A percentile compares a stretch with the other conserved stretches of the same genome.
Evolutionary conservation across 1,140 invertebrate species (phyloP).

Genomic region (Mactra quadrangularis): DNA sequence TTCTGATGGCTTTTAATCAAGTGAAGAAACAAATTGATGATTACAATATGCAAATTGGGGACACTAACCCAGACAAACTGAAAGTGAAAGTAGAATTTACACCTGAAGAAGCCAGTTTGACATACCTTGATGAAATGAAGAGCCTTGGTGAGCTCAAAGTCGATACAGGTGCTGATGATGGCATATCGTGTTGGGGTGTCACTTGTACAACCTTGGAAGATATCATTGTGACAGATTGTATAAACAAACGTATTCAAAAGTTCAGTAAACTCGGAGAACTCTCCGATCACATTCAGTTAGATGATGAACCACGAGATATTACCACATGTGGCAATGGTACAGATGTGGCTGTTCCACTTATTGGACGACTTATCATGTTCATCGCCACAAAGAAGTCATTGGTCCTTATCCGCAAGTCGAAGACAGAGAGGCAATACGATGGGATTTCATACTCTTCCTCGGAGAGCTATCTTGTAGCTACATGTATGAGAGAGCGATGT

Average conservation of each 20-base stretch:
- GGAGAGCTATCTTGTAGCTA: conserved; percentile 68
- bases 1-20: conserved; percentile 73
- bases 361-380: conserved; percentile 73
- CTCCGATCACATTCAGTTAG: conserved; percentile 77
- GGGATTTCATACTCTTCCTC: conserved; percentile 68
- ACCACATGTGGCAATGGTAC: conserved; percentile 69
- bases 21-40: conserved; percentile 66
- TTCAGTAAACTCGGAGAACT: conserved; percentile 76
- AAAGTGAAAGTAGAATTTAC: conserved; percentile 72
- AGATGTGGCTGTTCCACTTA: conserved; percentile 76
- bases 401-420: conserved; percentile 68
- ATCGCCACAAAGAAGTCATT: conserved; percentile 70
- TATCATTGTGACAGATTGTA: conserved; percentile 77
- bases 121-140: conserved; percentile 68
- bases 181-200: conserved; percentile 75
- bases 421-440: conserved; percentile 77
- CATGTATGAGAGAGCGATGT: conserved; percentile 67
- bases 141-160: conserved; percentile 71
- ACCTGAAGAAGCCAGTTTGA: conserved; percentile 65
- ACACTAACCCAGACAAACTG: conserved; percentile 63
- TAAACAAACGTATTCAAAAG: conserved; percentile 77
- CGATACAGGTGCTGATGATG: conserved; percentile 71
- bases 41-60: conserved; percentile 65
- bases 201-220: conserved; percentile 75
- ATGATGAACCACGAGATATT: conserved; percentile 78